These are phyloP conservation scores for Lissonota sp. DNA, from an alignment of 2,888 invertebrate species.

Conservation along the genomic window DNA sequence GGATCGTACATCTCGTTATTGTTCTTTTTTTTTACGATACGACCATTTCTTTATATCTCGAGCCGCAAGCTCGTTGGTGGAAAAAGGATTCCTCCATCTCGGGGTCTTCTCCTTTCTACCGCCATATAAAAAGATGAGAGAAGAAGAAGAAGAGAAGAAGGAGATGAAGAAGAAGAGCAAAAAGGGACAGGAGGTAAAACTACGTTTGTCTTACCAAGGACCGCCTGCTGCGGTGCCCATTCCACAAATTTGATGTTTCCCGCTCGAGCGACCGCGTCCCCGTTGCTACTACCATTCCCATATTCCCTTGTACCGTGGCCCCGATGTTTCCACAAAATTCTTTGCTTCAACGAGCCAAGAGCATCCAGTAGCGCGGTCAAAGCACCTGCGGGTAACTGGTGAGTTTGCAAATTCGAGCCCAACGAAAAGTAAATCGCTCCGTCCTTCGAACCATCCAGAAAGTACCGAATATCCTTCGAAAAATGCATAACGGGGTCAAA, in stretches of 20 bases:
- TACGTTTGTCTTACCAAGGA: slow-evolving; percentile 78
- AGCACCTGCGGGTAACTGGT: slow-evolving; percentile 77
- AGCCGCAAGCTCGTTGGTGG: neutral
- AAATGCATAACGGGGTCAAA: slow-evolving; percentile 24
- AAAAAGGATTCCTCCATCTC: slow-evolving; percentile 16
- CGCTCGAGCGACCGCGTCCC: slow-evolving; percentile 74
- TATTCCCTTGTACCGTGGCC: slow-evolving; percentile 61
- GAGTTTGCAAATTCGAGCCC: slow-evolving; percentile 82
- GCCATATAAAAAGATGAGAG: slow-evolving; percentile 42
- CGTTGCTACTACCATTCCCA: slow-evolving; percentile 34
- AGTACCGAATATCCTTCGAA: slow-evolving; percentile 79
- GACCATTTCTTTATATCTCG: too few relatives aligned
- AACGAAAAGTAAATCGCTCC: slow-evolving; percentile 82
- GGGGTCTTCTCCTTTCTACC: slow-evolving; percentile 12
- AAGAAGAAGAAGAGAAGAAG: slow-evolving; percentile 63
- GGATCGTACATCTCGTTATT: neutral
- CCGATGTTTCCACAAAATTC: slow-evolving; percentile 82
- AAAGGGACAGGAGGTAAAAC: neutral
- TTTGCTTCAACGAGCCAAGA: slow-evolving; percentile 80
- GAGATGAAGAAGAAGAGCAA: slow-evolving; percentile 51
- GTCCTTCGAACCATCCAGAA: slow-evolving; percentile 78
- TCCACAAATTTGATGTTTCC: slow-evolving; percentile 82
- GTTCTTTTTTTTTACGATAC: neutral
- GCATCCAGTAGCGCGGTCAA: slow-evolving; percentile 77
- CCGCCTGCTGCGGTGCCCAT: slow-evolving; percentile 82